phyloP scores from a whole-genome alignment of 1,140 invertebrate genomes.

The Branchinecta lynchi region DNA sequence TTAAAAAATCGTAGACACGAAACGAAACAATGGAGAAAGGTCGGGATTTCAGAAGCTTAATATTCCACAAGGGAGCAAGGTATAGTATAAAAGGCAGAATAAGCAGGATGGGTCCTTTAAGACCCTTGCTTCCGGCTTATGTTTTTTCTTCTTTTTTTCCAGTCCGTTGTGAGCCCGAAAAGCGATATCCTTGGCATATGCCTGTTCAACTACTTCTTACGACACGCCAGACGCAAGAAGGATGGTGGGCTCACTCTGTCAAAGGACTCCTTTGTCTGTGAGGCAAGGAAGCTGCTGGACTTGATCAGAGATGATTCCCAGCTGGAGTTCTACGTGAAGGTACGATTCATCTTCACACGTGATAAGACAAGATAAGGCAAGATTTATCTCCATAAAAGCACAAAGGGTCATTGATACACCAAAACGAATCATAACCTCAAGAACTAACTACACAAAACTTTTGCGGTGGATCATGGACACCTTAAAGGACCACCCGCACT shows the following conservation, averaged over 20 bases:
- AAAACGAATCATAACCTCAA: too few species aligned
- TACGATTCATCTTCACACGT: not conserved
- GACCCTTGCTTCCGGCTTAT: not conserved
- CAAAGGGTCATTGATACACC: too few species aligned
- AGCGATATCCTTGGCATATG: not conserved
- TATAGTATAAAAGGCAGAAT: not conserved
- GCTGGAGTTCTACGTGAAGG: not conserved
- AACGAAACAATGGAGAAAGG: not conserved
- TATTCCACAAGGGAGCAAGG: too few species aligned
- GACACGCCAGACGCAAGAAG: not conserved
- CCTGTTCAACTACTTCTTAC: not conserved
- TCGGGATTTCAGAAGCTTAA: not conserved
- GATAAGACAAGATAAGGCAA: too few species aligned
- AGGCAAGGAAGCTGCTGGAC: not conserved
- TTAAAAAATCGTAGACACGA: too few species aligned
- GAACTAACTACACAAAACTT: too few species aligned
- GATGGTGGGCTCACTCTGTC: not conserved
- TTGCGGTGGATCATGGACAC: too few species aligned
- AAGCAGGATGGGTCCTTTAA: not conserved
- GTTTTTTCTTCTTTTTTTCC: not conserved
- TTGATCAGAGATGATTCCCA: not conserved
- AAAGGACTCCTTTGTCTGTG: not conserved
- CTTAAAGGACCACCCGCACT: too few species aligned
- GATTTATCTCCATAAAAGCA: too few species aligned
- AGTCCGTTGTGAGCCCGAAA: not conserved